Conservation (phyloP, 2,113 vertebrate species). For the Vulpes ferrilata region DNA sequence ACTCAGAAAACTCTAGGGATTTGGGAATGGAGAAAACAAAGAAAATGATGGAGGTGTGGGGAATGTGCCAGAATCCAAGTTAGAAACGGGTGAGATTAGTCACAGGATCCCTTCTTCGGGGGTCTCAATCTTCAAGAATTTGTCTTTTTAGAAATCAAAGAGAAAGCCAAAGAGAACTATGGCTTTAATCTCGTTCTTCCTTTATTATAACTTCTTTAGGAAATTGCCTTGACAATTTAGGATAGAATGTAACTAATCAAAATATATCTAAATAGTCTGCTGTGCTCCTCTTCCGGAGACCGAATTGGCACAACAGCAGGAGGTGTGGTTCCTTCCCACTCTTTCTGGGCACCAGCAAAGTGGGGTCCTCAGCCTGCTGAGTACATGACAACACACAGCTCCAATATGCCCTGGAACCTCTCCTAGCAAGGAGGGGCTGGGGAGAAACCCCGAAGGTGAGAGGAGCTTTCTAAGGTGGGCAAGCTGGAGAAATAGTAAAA, state of each 20-base stretch:
- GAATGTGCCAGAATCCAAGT: not conserved
- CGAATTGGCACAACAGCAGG: not conserved
- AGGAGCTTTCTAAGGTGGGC: not conserved
- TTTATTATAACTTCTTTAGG: not conserved
- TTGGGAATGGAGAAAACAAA: not conserved
- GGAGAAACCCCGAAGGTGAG: not conserved
- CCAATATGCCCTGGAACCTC: not conserved
- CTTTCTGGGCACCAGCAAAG: not conserved
- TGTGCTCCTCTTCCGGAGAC: not conserved
- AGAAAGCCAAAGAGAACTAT: not conserved
- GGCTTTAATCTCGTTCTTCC: not conserved
- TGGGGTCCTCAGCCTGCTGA: not conserved
- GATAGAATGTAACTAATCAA: not conserved
- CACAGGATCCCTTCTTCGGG: not conserved
- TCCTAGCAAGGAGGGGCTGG: too few species aligned
- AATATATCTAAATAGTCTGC: not conserved
- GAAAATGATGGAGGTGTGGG: not conserved
- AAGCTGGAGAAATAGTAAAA: not conserved
- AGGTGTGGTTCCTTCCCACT: not conserved
- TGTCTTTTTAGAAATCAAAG: not conserved
- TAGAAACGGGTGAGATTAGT: not conserved
- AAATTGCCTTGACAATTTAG: not conserved
- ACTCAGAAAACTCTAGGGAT: not conserved
- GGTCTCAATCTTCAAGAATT: not conserved
- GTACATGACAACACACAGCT: not conserved